Evolutionary conservation across 2,888 invertebrate genomes (phyloP), one percentile per base, ranked within the genome.

Genomic region (Laspeyria flexula): DNA sequence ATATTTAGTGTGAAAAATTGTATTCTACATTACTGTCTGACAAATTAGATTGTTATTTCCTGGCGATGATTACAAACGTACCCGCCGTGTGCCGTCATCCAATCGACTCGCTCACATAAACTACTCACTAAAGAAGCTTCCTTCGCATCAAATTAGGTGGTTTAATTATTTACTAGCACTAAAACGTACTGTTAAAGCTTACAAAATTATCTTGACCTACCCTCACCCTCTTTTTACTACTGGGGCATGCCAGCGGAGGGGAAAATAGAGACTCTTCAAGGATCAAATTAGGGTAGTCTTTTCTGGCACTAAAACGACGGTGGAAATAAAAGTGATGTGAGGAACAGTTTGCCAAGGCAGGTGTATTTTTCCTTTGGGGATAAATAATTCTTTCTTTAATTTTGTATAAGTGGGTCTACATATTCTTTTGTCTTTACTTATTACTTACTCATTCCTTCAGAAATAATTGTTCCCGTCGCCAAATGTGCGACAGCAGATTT

Each of bases 111-210:
- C 74, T 65, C 77, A 77, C 86, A 81, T 89, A 89, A 91, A 90
- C 79, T 76, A 77, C 77, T 73, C 74, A 74, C 71, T 65, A 70
- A 76, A 77, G 73, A 77, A 77, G 76, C 77, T 82, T 83, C 82
- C 76, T 69, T 78, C 87, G 77, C 91, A 92, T 91, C 91, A 90
- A 92, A 92, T 92, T 92, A 90, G 86, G 82, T 68, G 83, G 79
- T 86, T 83, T 87, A 88, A 88, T 90, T 90, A 90, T 92, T 90
- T 90, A 90, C 89, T 85, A 83, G 84, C 83, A 87, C 79, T 92
- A 89, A 90, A 91, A 87, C 85, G 68, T 78, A 77, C 77, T 77
- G 82, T 80, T 83, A 83, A 82, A 52, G 79, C 73, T 63, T 71
- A 73, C 71, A 75, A 83, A 83, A 69, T 55, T 73, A 81, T 69